Evolutionary conservation across 2,797 vertebrate genomes (phyloP), one percentile per base, ranked within the genome.

Genomic region (Okamejei kenojei): DNA sequence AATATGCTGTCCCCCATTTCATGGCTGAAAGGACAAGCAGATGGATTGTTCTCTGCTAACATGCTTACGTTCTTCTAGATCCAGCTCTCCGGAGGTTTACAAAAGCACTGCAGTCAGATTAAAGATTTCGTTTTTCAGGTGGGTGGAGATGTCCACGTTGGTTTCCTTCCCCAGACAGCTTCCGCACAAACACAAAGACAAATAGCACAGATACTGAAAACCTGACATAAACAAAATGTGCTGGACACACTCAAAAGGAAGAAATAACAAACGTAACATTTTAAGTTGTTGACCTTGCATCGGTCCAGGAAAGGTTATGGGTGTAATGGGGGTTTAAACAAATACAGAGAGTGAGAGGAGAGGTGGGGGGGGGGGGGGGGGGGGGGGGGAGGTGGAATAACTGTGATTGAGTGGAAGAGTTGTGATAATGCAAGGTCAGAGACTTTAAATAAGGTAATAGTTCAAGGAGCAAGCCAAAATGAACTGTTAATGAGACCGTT

Each of bases 21-120:
- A 88, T 68, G 84, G 61, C n/a, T 88, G 84, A 68, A 35, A 88
- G 17, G 61, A 68, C 84, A 68, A 17, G n/a, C 84, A 88, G 63
- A 88, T 88, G 11, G n/a, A 35, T 35, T 88, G 84, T 21, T 32
- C 4, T 63, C 61, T 68, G 15, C 68, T 88, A 45, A n/a, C 32
- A 7, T 32, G 2, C 7, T 19, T 65, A 35, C 32, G 32, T 88
- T 63, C 17, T 7, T 68, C n/a, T 35, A 68, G n/a, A 86, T 86
- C 58, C 58, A 65, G 58, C 13, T 32, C 29, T 65, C 82, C 7
- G 61, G 82, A 88, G 61, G 61, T 68, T 63, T 32, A 68, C 35
- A 8, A 88, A 1, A 65, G 61, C 54, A 8, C 0, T 17, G 7
- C 32, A 19, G 15, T 68, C 84, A 9, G 61, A 68, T 88, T 68